Evolutionary conservation across 2,888 invertebrate species (phyloP).

Genomic region (Cyrtodaria siliqua): DNA sequence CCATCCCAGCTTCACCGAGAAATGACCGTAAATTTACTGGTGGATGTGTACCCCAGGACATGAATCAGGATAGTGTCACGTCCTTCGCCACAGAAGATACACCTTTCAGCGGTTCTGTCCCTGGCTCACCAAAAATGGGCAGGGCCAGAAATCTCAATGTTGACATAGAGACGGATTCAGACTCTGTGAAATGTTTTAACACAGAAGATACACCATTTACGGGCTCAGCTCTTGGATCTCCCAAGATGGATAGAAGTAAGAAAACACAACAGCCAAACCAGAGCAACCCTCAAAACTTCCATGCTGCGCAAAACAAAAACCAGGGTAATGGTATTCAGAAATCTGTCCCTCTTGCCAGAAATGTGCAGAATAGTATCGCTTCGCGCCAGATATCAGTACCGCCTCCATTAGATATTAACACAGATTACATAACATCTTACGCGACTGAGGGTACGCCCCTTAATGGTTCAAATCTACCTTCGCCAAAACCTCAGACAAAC

Average conservation of each 20-base stretch:
- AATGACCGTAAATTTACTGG: slow-evolving; percentile 31
- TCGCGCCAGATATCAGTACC: not conserved
- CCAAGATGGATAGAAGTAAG: slow-evolving; percentile 91
- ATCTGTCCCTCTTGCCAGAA: not conserved
- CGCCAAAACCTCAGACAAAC: slow-evolving; percentile 18
- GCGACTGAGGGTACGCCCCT: slow-evolving; percentile 95
- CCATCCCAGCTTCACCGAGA: slow-evolving; percentile 86
- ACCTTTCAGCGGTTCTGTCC: slow-evolving; percentile 93
- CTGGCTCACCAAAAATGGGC: slow-evolving; percentile 90
- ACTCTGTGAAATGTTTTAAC: slow-evolving; percentile 91
- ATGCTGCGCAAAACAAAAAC: not conserved
- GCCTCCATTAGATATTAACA: slow-evolving; percentile 5
- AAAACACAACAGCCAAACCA: slow-evolving; percentile 8
- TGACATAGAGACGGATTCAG: slow-evolving; percentile 79
- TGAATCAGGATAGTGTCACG: slow-evolving; percentile 92
- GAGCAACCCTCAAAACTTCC: not conserved
- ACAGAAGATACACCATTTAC: slow-evolving; percentile 95
- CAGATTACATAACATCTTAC: slow-evolving; percentile 90
- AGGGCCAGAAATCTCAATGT: slow-evolving; percentile 35
- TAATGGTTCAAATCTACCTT: slow-evolving; percentile 90
- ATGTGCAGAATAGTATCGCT: not conserved
- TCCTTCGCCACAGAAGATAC: slow-evolving; percentile 97
- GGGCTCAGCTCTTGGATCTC: slow-evolving; percentile 93
- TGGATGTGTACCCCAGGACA: slow-evolving; percentile 34
- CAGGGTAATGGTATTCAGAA: not conserved